These are phyloP conservation scores for Drosophila truncata DNA, from an alignment of 1,140 invertebrate species.

Conservation along the genomic window DNA sequence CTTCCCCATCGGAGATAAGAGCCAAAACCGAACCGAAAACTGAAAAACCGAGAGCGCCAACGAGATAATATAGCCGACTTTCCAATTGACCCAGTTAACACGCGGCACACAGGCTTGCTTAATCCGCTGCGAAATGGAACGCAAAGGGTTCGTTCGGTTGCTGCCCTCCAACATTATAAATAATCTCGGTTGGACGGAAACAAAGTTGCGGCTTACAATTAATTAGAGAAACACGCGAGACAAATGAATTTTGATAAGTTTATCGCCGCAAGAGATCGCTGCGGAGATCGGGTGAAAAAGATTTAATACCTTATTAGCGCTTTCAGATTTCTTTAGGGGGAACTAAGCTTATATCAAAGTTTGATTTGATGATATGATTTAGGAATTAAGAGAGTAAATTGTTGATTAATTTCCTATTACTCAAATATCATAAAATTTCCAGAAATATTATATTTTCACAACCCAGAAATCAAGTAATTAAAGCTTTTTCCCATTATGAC, in stretches of 20 bases:
- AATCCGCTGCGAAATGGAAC: conserved; percentile 41
- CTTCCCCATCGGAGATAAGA: conserved; percentile 31
- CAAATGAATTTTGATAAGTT: conserved; percentile 54
- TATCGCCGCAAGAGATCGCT: conserved; percentile 24
- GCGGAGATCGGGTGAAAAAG: conserved; percentile 25
- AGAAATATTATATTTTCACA: not conserved
- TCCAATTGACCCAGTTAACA: conserved; percentile 57
- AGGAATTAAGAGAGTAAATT: no score
- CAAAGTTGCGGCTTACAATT: conserved; percentile 32
- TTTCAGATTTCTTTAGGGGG: conserved; percentile 4
- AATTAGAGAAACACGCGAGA: conserved; percentile 37
- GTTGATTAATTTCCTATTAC: not conserved
- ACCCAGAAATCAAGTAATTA: conserved; percentile 8
- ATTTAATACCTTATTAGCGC: conserved; percentile 45
- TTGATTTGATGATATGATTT: no score
- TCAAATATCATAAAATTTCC: not conserved
- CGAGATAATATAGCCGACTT: conserved; percentile 47
- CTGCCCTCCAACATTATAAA: conserved; percentile 12
- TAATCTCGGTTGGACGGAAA: conserved; percentile 10
- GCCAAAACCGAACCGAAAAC: conserved; percentile 15
- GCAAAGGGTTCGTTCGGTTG: conserved; percentile 11
- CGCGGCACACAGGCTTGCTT: conserved; percentile 21
- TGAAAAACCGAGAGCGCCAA: conserved; percentile 1
- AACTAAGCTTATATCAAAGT: not conserved
- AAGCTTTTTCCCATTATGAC: not conserved